Conservation (phyloP, 2,888 invertebrate species). For the Drosophila algonquin region DNA sequence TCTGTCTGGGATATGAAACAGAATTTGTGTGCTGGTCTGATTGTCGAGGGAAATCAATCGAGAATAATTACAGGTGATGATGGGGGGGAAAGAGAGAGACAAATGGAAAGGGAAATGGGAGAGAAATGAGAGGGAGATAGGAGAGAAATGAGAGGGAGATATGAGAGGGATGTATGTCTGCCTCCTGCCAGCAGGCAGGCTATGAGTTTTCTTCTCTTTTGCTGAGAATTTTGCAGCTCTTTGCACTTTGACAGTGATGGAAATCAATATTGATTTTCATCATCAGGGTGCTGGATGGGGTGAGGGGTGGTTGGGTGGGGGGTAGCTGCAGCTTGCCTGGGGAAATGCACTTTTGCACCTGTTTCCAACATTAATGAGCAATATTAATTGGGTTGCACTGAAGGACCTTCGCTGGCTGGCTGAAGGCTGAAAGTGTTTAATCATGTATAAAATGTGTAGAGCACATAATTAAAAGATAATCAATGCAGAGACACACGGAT, state of each 20-base stretch:
- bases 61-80: constrained; percentile 66
- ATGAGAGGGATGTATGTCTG: constrained; percentile 16
- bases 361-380: constrained; percentile 38
- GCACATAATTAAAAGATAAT: constrained; percentile 30
- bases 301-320: no score
- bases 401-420: constrained; percentile 6
- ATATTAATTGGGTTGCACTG: constrained; percentile 44
- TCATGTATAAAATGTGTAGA: constrained; percentile 4
- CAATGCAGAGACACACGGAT: constrained; percentile 7
- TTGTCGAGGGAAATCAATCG: constrained; percentile 63
- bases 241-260: constrained; percentile 65
- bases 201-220: constrained; percentile 33
- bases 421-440: constrained; percentile 20
- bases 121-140: no score
- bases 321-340: not conserved
- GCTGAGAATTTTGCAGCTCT: constrained; percentile 54
- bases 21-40: constrained; percentile 25
- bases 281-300: not conserved
- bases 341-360: constrained; percentile 43
- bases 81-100: not conserved
- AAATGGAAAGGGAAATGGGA: constrained; percentile 1
- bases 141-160: not conserved
- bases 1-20: constrained; percentile 25
- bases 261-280: constrained; percentile 67
- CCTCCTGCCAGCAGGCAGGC: constrained; percentile 34